phyloP scores from a whole-genome alignment of 2,797 vertebrate species.

The Periparus ater region DNA sequence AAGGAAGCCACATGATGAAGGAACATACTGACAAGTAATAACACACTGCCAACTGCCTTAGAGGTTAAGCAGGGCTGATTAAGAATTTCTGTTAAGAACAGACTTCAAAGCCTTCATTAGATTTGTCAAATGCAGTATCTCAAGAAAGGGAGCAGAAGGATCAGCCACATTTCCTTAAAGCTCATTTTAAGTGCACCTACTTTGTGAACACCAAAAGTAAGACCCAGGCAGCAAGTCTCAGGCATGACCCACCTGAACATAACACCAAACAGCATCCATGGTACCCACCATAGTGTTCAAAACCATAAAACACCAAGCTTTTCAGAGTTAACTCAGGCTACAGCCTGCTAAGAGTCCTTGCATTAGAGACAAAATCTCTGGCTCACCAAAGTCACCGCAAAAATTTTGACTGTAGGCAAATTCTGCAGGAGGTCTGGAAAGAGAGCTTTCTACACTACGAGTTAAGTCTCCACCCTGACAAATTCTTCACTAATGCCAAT shows the following conservation, averaged over 20 bases:
- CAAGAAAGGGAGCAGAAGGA: not conserved
- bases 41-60: not conserved
- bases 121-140: not conserved
- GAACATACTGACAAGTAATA: not conserved
- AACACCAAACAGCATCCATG: not conserved
- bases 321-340: not conserved
- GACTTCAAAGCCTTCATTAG: not conserved
- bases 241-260: not conserved
- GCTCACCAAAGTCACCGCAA: not conserved
- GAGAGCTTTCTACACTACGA: not conserved
- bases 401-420: not conserved
- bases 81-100: not conserved
- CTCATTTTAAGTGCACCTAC: not conserved
- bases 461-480: fast-evolving
- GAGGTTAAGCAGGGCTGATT: not conserved
- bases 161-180: not conserved
- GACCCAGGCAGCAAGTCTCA: not conserved
- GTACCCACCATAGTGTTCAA: not conserved
- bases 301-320: not conserved
- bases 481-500: not conserved
- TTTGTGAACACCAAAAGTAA: not conserved
- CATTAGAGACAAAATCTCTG: not conserved
- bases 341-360: not conserved
- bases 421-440: not conserved
- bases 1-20: slow-evolving; percentile 46